Percentiles rank a stretch among this genome's conserved stretches.
phyloP scores from a whole-genome alignment of 2,797 vertebrate species.

The Phataginus tetradactyla region DNA sequence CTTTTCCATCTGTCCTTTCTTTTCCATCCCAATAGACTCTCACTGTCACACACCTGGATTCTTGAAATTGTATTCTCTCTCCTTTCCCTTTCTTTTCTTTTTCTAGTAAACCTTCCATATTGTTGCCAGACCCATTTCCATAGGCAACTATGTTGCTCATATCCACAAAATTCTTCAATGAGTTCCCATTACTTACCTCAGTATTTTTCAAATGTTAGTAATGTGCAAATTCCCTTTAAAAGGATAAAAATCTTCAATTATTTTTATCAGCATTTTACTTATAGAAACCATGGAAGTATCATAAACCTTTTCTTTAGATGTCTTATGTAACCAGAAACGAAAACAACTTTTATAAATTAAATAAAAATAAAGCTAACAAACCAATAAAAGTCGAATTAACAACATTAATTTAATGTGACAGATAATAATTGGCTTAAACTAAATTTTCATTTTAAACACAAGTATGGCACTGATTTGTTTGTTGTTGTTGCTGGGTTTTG shows the following conservation, averaged over 20 bases:
- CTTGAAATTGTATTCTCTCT: background rate
- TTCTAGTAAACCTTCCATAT: background rate
- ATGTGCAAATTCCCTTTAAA: background rate
- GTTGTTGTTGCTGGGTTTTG: background rate
- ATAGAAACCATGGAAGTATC: constrained; percentile 48
- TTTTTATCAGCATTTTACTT: constrained; percentile 54
- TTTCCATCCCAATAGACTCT: constrained; percentile 1
- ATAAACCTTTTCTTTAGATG: constrained; percentile 18
- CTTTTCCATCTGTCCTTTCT: background rate
- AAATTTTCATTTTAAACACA: constrained; percentile 47
- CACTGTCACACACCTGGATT: background rate
- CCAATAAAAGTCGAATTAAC: constrained; percentile 57
- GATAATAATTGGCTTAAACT: constrained; percentile 43
- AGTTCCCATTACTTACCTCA: background rate
- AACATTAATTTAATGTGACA: constrained; percentile 36
- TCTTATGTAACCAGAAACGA: constrained; percentile 25
- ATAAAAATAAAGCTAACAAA: constrained; percentile 52
- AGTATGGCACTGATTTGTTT: background rate
- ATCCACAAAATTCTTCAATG: constrained; percentile 22
- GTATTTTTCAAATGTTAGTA: constrained; percentile 19
- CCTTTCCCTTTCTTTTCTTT: background rate
- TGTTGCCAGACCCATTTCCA: constrained; percentile 4
- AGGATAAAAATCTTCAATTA: background rate
- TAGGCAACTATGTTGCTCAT: background rate
- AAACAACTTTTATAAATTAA: constrained; percentile 61